phyloP scores from a whole-genome alignment of 2,797 vertebrate species.

The Hylomyscus alleni region DNA sequence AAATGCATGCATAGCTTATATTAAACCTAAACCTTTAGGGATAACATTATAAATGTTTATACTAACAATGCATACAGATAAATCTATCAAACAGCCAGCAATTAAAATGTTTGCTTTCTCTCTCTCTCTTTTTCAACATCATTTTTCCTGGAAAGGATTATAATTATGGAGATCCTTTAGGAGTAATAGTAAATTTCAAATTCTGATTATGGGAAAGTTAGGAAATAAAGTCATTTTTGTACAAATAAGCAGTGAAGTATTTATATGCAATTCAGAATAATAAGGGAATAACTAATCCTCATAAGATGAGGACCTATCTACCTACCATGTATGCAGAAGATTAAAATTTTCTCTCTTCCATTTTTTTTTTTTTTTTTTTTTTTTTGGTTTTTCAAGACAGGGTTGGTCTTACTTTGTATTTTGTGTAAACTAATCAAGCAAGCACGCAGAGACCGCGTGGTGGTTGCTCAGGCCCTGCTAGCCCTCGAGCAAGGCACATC shows the following conservation, averaged over 20 bases:
- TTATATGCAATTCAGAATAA: neutral
- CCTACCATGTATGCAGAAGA: neutral
- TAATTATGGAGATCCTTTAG: slow-evolving; percentile 32
- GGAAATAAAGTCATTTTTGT: slow-evolving; percentile 6
- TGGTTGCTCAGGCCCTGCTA: too few species aligned
- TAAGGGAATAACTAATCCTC: neutral
- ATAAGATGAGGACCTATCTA: neutral
- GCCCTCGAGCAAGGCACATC: too few species aligned
- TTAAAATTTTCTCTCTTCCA: too few species aligned
- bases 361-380: too few species aligned
- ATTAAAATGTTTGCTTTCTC: neutral
- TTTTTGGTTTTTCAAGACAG: too few species aligned
- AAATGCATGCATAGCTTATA: neutral
- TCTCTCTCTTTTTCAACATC: neutral
- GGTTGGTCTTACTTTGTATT: too few species aligned
- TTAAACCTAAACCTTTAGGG: slow-evolving; percentile 17
- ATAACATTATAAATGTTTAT: neutral
- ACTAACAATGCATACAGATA: neutral
- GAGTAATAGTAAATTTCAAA: slow-evolving; percentile 36
- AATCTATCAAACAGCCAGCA: neutral
- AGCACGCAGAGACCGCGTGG: too few species aligned
- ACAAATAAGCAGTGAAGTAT: slow-evolving; percentile 26
- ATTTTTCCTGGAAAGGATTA: slow-evolving; percentile 39
- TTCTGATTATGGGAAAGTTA: slow-evolving; percentile 20
- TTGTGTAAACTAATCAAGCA: too few species aligned